Conservation (phyloP, 2,888 invertebrate species). For the Oxystoma pomonae region DNA sequence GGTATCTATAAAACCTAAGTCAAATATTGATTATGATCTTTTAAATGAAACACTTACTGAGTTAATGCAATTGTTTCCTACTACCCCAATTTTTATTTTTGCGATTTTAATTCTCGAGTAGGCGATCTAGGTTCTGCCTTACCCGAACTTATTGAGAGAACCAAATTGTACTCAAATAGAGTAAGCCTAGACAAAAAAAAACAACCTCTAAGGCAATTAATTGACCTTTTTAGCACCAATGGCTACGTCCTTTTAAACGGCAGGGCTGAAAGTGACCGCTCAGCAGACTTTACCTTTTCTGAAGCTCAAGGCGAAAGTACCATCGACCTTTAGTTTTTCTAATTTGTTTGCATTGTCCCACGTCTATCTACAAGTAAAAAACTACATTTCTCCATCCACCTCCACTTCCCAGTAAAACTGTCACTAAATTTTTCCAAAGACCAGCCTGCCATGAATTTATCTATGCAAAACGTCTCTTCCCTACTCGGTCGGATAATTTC, state of each 20-base stretch:
- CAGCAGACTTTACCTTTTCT: neutral
- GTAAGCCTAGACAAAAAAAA: neutral
- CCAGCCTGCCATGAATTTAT: neutral
- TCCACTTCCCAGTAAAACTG: neutral
- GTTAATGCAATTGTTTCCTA: neutral
- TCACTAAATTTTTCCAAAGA: neutral
- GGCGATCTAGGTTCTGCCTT: neutral
- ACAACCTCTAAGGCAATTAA: neutral
- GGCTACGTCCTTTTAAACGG: neutral
- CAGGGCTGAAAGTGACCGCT: neutral
- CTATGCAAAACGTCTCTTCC: neutral
- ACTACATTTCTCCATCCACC: neutral
- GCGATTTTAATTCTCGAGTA: neutral
- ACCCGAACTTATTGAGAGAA: neutral
- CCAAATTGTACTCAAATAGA: neutral
- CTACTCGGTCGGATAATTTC: neutral
- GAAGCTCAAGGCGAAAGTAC: neutral
- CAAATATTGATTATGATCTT: neutral
- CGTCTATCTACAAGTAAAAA: neutral
- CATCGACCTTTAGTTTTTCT: neutral
- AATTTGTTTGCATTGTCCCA: neutral
- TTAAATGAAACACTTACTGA: neutral
- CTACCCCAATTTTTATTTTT: neutral
- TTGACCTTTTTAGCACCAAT: neutral
- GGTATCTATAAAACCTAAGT: neutral